Base-by-base conservation (phyloP, 2,888 invertebrate genomes). In the Cephus spinipes region DNA sequence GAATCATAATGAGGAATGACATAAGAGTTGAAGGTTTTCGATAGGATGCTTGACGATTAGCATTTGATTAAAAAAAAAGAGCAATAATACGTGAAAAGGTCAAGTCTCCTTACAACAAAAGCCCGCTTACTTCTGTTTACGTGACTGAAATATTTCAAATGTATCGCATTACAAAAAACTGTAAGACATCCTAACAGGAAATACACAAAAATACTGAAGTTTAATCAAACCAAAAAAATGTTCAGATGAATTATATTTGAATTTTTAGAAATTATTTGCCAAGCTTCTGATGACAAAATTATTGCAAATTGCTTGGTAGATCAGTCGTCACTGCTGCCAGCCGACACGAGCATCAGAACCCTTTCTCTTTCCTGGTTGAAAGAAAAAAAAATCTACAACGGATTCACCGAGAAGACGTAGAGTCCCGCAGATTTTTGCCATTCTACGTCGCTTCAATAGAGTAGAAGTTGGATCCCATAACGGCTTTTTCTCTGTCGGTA, bases 111-210 rank as follows among this genome's bases (percentile, higher is more conserved):
- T 55, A 23, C 9, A 23, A 55, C 23, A 23, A 55, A 55, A 55
- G 55, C 23, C 23, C 55, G 55, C 23, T 55, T 23, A 55, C 55
- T 55, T 23, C 23, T 55, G 55, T 55, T 55, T 55, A 55, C 55
- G 23, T 55, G 55, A 55, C 55, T 23, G 55, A 15, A 77, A 77
- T 77, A 31, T 12, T 73, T 77, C 4, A 30, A 74, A 35, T 23
- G 36, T 33, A 55, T 32, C 34, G 15, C 23, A 68, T 35, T 74
- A 35, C 35, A 33, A 74, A 35, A 40, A 73, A 73, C 73, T 9
- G 9, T 55, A 55, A 55, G 23, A 6, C 6, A 23, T 55, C 23
- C 9, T 55, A 23, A 55, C 55, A 55, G 23, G 23, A 55, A 23
- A 55, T 9, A 23, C 9, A 9, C 23, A 23, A 23, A 9, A 23